Conservation (phyloP, 1,140 invertebrate species). For the Gonatopus flavifemur region DNA sequence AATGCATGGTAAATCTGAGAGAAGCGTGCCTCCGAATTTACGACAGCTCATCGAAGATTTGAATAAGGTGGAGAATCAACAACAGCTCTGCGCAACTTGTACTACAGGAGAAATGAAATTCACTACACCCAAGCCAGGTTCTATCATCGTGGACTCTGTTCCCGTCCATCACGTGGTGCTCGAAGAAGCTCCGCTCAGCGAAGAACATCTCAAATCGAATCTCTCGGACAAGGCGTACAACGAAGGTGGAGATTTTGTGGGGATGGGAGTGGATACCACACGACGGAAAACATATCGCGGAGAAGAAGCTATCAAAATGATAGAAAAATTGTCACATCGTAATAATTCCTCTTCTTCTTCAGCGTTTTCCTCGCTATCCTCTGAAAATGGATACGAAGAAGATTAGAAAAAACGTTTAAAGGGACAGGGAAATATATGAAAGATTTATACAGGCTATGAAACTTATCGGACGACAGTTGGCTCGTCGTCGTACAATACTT, state of each 20-base stretch:
- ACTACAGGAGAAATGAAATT: constrained; percentile 9
- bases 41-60: constrained; percentile 27
- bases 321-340: constrained; percentile 25
- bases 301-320: constrained; percentile 31
- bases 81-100: constrained; percentile 11
- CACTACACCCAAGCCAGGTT: constrained; percentile 39
- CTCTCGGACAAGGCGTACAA: constrained; percentile 53
- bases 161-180: constrained; percentile 41
- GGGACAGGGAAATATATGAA: too few species aligned
- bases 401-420: too few species aligned
- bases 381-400: too few species aligned
- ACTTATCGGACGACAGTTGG: too few species aligned
- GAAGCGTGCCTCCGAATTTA: constrained; percentile 11
- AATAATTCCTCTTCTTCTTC: too few species aligned
- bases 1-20: background rate
- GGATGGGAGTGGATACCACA: constrained; percentile 43
- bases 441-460: too few species aligned
- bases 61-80: constrained; percentile 18
- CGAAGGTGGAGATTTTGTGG: constrained; percentile 45
- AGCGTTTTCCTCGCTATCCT: too few species aligned
- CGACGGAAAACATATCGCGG: constrained; percentile 42
- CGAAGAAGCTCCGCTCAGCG: constrained; percentile 42
- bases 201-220: constrained; percentile 41
- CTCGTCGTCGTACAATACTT: too few species aligned
- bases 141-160: constrained; percentile 45